These are phyloP conservation scores for Dasysyrphus albostriatus DNA, from an alignment of 2,888 invertebrate genomes.

Conservation along the genomic window DNA sequence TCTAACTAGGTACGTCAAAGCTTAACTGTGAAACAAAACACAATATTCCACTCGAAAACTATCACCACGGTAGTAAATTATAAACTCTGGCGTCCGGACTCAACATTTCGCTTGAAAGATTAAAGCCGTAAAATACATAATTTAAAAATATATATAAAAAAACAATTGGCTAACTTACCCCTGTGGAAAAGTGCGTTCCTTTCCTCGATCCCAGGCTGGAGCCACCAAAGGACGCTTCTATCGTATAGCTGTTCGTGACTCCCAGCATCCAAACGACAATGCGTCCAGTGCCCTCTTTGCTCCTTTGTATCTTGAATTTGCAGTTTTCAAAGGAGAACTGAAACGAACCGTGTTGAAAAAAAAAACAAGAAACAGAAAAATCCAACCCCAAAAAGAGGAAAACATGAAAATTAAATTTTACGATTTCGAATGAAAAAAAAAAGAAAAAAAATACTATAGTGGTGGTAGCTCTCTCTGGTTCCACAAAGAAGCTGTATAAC, in stretches of 20 bases:
- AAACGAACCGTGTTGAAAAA: constrained; percentile 54
- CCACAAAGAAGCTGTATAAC: not conserved
- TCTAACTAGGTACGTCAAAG: not conserved
- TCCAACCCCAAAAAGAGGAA: constrained; percentile 15
- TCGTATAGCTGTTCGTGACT: constrained; percentile 96
- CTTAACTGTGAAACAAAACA: not conserved
- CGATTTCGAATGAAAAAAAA: constrained; percentile 21
- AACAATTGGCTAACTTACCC: constrained; percentile 78
- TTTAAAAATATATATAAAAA: constrained; percentile 7
- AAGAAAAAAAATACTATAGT: not conserved
- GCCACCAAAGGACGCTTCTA: constrained; percentile 98
- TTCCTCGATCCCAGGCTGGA: constrained; percentile 92
- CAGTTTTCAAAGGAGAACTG: constrained; percentile 96
- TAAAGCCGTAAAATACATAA: constrained; percentile 1
- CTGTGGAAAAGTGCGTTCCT: constrained; percentile 93
- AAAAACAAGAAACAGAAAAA: constrained; percentile 49
- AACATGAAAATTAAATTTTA: constrained; percentile 55
- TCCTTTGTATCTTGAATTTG: constrained; percentile 96
- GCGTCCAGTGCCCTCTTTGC: constrained; percentile 97
- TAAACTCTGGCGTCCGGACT: not conserved
- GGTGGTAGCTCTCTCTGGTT: not conserved
- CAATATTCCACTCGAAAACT: not conserved
- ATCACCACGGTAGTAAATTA: not conserved
- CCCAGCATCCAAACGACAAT: constrained; percentile 98
- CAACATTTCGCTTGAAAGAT: not conserved